A percentile compares a stretch with the other conserved stretches of the same genome.
Evolutionary conservation across 1,140 invertebrate species (phyloP).

Genomic region (Drosophila sechellia): DNA sequence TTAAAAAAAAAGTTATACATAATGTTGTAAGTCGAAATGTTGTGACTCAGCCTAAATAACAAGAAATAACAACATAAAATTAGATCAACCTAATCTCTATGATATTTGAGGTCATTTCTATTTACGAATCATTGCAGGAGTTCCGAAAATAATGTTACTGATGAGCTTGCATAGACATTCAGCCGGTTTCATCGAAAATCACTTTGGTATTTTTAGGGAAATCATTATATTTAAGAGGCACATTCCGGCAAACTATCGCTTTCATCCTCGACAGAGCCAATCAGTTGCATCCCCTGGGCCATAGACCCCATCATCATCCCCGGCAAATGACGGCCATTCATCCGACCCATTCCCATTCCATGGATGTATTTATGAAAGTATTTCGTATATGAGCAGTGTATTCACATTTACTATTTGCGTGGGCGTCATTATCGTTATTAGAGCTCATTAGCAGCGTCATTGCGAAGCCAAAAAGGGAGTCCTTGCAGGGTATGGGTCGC

Average conservation of each 20-base stretch:
- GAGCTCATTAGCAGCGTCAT: constrained; percentile 71
- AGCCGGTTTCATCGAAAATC: constrained; percentile 23
- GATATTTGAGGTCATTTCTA: background rate
- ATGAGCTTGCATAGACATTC: constrained; percentile 16
- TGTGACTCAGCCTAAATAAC: no score
- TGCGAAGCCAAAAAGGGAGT: constrained; percentile 29
- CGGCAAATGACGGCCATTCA: constrained; percentile 53
- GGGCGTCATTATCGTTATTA: constrained; percentile 74
- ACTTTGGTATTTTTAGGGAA: constrained; percentile 46
- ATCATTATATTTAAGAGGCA: constrained; percentile 64
- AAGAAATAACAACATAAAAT: no score
- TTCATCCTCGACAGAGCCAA: constrained; percentile 48
- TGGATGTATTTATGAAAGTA: constrained; percentile 22
- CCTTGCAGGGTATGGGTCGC: constrained; percentile 9
- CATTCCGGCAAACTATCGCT: constrained; percentile 51
- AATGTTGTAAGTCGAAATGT: no score
- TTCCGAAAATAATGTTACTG: background rate
- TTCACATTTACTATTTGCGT: constrained; percentile 58
- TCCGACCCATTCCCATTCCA: constrained; percentile 14
- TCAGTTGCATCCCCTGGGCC: constrained; percentile 47
- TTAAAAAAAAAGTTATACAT: no score
- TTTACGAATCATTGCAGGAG: background rate
- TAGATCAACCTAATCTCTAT: background rate
- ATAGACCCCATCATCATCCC: constrained; percentile 29
- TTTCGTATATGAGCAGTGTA: constrained; percentile 25